Conservation (phyloP, 2,888 invertebrate species). For the Caenorhabditis sp. region DNA sequence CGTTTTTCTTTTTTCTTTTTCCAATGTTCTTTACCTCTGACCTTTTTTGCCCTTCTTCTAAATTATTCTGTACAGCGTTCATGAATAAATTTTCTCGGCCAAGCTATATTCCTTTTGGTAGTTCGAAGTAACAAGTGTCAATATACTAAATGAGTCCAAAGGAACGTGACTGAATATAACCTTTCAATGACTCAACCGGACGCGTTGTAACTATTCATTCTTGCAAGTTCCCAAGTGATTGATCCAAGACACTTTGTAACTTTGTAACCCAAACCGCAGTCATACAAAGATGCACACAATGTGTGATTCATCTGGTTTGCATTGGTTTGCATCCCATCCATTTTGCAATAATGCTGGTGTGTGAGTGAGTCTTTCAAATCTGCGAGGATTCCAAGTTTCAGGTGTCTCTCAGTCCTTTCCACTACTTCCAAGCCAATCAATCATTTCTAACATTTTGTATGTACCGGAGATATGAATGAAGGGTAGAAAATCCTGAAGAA, state of each 20-base stretch:
- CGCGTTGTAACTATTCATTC: not conserved
- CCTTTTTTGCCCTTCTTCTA: not conserved
- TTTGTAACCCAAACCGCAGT: slow-evolving; percentile 51
- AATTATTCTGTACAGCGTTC: slow-evolving; percentile 1
- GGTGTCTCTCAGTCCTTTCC: not conserved
- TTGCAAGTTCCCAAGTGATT: no score
- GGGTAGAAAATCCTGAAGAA: not conserved
- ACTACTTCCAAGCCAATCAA: slow-evolving; percentile 13
- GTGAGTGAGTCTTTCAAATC: slow-evolving; percentile 18
- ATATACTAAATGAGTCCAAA: no score
- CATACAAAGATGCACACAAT: slow-evolving; percentile 55
- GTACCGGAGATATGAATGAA: slow-evolving; percentile 10
- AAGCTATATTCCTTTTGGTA: no score
- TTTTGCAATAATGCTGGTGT: slow-evolving; percentile 47
- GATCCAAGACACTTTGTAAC: slow-evolving; percentile 2
- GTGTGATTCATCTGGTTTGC: slow-evolving; percentile 59
- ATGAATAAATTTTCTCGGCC: slow-evolving; percentile 48
- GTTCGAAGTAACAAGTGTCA: no score
- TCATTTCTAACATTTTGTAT: slow-evolving; percentile 46
- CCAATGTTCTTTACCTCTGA: no score
- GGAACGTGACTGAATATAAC: no score
- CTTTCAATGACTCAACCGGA: slow-evolving; percentile 47
- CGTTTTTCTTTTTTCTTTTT: not conserved
- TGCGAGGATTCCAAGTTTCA: slow-evolving; percentile 6
- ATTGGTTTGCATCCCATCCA: slow-evolving; percentile 56